Base-by-base conservation (phyloP, 2,888 invertebrate genomes). In the Marasmarcha lunaedactyla region DNA sequence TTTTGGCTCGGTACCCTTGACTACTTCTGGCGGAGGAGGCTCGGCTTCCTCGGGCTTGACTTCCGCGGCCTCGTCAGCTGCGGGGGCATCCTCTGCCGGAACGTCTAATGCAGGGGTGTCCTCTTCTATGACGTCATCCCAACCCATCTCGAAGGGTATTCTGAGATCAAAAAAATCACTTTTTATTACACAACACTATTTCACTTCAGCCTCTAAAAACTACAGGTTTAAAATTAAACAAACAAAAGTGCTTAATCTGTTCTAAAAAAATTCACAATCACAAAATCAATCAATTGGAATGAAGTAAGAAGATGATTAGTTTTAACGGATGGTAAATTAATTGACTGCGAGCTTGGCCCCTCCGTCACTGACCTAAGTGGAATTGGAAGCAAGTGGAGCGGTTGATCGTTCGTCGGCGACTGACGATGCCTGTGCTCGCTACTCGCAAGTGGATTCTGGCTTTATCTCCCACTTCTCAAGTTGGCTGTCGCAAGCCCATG, bases 121-220 rank as follows among this genome's bases (percentile, higher is more conserved):
- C 58, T 86, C 87, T 55, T 81, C 79, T 53, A 40, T 37, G 13
- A 84, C 83, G 65, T 87, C 87, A 68, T 87, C 87, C 81, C 79
- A 79, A n/a, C 30, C 30, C 79, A 83, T 84, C 59, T 65, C 58
- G 74, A 48, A 59, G 59, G 68, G 54, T 63, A 55, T 60, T 74
- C 73, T 74, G 58, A 35, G 64, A 59, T 62, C 49, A 71, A 66
- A 76, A 30, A 3, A 69, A 67, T 47, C 67, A 68, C 68, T 20
- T 20, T 5, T 7, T 20, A 20, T 20, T 20, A 20, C 3, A 20
- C 41, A 39, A 34, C 34, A 6, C n/a, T 20, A 20, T 20, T 20
- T 30, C 30, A 30, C 34, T 11, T 11, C 34, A 34, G 4, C 2
- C 20, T 14, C 13, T 15, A 39, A 15, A 34, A 35, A 36, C 11